Evolutionary conservation across 2,797 vertebrate genomes (phyloP), one percentile per base, ranked within the genome.

Genomic region (Vultur gryphus): DNA sequence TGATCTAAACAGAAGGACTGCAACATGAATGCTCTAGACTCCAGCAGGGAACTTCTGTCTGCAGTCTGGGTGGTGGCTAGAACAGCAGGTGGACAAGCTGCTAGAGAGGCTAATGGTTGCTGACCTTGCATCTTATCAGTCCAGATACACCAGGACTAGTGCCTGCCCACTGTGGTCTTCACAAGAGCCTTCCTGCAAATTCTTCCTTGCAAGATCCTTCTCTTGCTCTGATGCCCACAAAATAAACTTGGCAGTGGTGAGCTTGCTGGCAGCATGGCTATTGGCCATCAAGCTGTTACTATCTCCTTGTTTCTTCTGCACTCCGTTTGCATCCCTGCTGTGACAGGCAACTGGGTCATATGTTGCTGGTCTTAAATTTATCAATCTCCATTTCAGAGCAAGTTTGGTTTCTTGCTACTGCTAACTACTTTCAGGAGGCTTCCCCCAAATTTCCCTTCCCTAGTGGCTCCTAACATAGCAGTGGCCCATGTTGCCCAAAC

Each of bases 401-500:
- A 46, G n/a, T 52, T 55, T 46, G 31, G 15, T 70, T 78, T 73
- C 71, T 75, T 65, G 26, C 23, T 72, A 21, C 44, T 0, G 1
- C 49, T 57, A n/a, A 37, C 58, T 39, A 35, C 54, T 58, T 78
- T 69, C 29, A 44, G 55, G 17, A 79, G 57, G 41, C 41, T 59
- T 41, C 24, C 20, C 70, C n/a, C 37, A 24, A 18, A 61, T 59
- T 89, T 79, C 55, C 28, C 26, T 48, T 76, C 43, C 13, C 11
- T 54, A 11, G 16, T 59, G 55, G 44, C 54, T 88, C 21, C 69
- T 80, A 44, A 49, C 16, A n/a, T 7, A 69, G 11, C 52, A 41
- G 35, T 2, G 1, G 23, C 43, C 33, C 2, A 0, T 13, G 6
- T 33, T 70, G 26, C n/a, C 13, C 24, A 21, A 5, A 20, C 73